Evolutionary conservation across 1,140 invertebrate species (phyloP).

Genomic region (Lamellibrachia luymesi): DNA sequence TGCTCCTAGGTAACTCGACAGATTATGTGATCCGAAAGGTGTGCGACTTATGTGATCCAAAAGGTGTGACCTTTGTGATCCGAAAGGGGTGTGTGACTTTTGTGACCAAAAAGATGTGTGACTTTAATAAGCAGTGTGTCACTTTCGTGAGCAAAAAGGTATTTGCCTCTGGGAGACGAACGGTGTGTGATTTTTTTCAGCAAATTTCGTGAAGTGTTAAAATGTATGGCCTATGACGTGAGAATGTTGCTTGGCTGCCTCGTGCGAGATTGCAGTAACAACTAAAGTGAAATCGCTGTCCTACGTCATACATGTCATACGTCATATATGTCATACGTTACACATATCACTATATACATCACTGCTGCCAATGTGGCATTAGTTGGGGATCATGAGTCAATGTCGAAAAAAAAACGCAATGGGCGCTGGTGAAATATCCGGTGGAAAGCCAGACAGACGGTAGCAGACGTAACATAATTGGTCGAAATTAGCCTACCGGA

Average conservation of each 20-base stretch:
- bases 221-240: not conserved
- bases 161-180: too few relatives aligned
- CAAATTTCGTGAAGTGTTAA: not conserved
- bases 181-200: too few relatives aligned
- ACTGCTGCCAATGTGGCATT: not conserved
- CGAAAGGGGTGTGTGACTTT: not conserved
- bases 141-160: too few relatives aligned
- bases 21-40: not conserved
- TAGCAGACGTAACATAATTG: not conserved
- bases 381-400: not conserved
- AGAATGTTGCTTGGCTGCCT: not conserved
- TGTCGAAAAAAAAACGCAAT: not conserved
- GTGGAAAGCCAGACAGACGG: not conserved
- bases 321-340: not conserved
- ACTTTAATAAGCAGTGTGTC: not conserved
- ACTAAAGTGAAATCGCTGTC: not conserved
- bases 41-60: not conserved
- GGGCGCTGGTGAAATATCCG: not conserved
- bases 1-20: not conserved
- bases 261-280: not conserved
- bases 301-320: not conserved
- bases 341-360: not conserved
- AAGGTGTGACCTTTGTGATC: not conserved
- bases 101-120: not conserved
- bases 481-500: not conserved